A percentile compares a stretch with the other conserved stretches of the same genome.
These are phyloP conservation scores for Amitus sp. DNA, from an alignment of 2,888 invertebrate species.

Conservation along the genomic window DNA sequence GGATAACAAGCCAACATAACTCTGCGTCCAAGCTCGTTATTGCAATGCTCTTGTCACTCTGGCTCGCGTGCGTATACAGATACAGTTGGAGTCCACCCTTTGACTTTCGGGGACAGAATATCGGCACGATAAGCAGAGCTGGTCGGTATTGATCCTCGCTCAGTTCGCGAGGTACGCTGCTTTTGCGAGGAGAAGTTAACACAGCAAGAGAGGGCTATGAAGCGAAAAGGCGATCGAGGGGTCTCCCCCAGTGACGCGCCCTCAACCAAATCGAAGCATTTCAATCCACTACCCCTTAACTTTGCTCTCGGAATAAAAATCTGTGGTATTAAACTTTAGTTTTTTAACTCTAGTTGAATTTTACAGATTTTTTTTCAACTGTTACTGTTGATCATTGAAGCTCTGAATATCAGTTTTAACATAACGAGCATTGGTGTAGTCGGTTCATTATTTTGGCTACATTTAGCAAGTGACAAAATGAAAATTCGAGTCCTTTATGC, in stretches of 20 bases:
- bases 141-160: slow-evolving; percentile 62
- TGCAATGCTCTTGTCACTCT: slow-evolving; percentile 33
- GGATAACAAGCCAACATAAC: slow-evolving; percentile 20
- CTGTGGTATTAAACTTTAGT: no score
- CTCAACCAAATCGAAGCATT: slow-evolving; percentile 32
- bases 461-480: no score
- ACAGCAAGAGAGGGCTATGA: slow-evolving; percentile 26
- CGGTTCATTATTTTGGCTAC: no score
- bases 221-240: slow-evolving; percentile 20
- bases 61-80: slow-evolving; percentile 18
- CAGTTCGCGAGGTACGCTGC: slow-evolving; percentile 33
- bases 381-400: no score
- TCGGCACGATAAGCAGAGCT: slow-evolving; percentile 59
- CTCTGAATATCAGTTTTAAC: no score
- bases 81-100: slow-evolving; percentile 24
- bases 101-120: slow-evolving; percentile 25
- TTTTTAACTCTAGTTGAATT: no score
- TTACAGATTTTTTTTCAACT: no score
- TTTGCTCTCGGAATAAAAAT: no score
- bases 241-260: slow-evolving; percentile 19
- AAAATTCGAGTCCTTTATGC: no score
- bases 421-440: no score
- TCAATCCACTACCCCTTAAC: slow-evolving; percentile 16
- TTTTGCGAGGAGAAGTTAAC: slow-evolving; percentile 32
- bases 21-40: slow-evolving; percentile 27